These are phyloP conservation scores for Alcis repandata DNA, from an alignment of 2,888 invertebrate genomes.

Conservation along the genomic window DNA sequence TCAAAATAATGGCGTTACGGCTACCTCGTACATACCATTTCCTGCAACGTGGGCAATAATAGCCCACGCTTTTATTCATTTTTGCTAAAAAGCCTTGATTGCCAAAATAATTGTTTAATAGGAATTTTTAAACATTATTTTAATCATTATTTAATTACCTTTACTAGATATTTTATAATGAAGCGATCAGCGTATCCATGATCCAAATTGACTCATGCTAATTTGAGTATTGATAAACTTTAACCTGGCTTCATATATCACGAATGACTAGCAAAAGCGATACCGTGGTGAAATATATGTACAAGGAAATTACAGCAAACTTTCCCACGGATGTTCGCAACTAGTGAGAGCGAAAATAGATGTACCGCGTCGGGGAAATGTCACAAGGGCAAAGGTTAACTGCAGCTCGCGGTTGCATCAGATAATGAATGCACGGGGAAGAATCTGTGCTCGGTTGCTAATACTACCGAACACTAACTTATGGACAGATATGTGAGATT, in stretches of 20 bases:
- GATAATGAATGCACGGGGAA: slow-evolving; percentile 20
- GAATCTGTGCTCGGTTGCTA: slow-evolving; percentile 12
- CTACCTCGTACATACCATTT: not conserved
- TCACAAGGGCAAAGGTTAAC: slow-evolving; percentile 64
- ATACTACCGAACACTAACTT: slow-evolving; percentile 6
- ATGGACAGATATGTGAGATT: not conserved
- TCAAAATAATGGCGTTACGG: slow-evolving; percentile 6
- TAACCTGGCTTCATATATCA: not conserved
- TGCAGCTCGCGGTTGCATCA: slow-evolving; percentile 49
- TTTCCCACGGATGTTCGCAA: slow-evolving; percentile 55
- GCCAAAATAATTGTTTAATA: no score
- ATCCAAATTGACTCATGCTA: not conserved
- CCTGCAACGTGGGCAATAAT: no score
- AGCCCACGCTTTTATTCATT: no score
- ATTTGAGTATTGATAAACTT: not conserved
- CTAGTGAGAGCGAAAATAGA: slow-evolving; percentile 54
- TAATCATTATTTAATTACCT: no score
- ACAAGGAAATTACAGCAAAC: slow-evolving; percentile 38
- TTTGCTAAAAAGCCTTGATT: no score
- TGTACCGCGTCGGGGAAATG: slow-evolving; percentile 56
- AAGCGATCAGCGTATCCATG: not conserved
- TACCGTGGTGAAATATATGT: not conserved
- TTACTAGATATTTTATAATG: not conserved
- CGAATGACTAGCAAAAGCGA: not conserved
- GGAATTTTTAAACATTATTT: no score